Evolutionary conservation across 2,888 invertebrate genomes (phyloP).

Genomic region (Dryobotodes eremita): DNA sequence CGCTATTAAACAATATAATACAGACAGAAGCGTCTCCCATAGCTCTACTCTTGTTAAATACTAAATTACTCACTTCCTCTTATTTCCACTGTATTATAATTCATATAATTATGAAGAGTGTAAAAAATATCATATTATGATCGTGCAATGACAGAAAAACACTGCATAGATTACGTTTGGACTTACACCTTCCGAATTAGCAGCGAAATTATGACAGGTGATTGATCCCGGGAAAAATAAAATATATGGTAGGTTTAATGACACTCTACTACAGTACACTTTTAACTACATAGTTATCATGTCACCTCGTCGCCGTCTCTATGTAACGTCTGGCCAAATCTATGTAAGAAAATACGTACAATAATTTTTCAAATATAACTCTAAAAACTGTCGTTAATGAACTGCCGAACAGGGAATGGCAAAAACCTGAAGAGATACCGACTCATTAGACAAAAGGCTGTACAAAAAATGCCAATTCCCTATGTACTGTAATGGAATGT

Average conservation of each 20-base stretch:
- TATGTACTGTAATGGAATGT: background rate
- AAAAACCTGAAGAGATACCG: background rate
- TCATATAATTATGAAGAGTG: constrained; percentile 57
- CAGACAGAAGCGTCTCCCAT: constrained; percentile 43
- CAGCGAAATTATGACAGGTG: background rate
- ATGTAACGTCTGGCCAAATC: background rate
- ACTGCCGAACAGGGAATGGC: background rate
- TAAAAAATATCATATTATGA: constrained; percentile 54
- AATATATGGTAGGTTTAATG: background rate
- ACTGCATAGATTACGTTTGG: constrained; percentile 16
- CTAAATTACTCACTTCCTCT: constrained; percentile 64
- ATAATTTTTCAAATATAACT: too few species aligned
- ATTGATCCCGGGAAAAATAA: constrained; percentile 19
- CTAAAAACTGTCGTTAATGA: background rate
- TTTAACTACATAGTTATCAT: too few species aligned
- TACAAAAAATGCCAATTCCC: background rate
- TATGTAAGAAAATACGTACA: background rate
- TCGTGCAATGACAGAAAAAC: constrained; percentile 41
- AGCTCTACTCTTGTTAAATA: constrained; percentile 51
- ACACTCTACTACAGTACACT: too few species aligned
- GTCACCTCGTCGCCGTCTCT: background rate
- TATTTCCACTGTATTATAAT: constrained; percentile 59
- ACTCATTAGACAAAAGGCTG: background rate
- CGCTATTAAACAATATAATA: constrained; percentile 59
- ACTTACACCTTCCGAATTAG: background rate